Conservation (phyloP, 2,888 invertebrate species). For the Conistra vaccinii region DNA sequence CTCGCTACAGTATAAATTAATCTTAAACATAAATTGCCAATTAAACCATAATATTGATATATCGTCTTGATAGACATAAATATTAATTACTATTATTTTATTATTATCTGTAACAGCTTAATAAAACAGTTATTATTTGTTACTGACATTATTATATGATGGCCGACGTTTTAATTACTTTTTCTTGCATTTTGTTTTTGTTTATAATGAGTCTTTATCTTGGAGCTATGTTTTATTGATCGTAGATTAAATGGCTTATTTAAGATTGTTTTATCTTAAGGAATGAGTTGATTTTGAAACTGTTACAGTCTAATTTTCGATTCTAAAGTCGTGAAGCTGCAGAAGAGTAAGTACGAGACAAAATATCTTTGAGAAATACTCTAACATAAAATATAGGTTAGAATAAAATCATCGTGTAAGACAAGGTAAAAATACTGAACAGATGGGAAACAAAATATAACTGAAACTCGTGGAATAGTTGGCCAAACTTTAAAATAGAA, state of each 20-base stretch:
- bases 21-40: constrained; percentile 54
- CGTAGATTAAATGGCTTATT: constrained; percentile 7
- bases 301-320: background rate
- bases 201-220: background rate
- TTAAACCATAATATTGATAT: constrained; percentile 47
- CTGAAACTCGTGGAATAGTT: background rate
- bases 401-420: background rate
- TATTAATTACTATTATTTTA: constrained; percentile 37
- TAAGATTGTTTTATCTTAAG: background rate
- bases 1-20: constrained; percentile 17
- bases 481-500: background rate
- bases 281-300: background rate
- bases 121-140: constrained; percentile 43
- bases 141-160: constrained; percentile 21
- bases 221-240: constrained; percentile 9
- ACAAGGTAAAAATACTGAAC: too few relatives aligned
- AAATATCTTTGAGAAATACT: too few relatives aligned
- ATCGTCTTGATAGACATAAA: constrained; percentile 30
- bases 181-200: constrained; percentile 36
- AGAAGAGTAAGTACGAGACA: too few relatives aligned
- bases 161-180: constrained; percentile 53
- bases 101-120: constrained; percentile 36
- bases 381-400: background rate
- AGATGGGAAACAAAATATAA: background rate
- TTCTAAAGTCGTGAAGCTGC: background rate